Conservation (phyloP, 37 sponge, comb jelly and placozoan species). For the Agelas oroides region DNA sequence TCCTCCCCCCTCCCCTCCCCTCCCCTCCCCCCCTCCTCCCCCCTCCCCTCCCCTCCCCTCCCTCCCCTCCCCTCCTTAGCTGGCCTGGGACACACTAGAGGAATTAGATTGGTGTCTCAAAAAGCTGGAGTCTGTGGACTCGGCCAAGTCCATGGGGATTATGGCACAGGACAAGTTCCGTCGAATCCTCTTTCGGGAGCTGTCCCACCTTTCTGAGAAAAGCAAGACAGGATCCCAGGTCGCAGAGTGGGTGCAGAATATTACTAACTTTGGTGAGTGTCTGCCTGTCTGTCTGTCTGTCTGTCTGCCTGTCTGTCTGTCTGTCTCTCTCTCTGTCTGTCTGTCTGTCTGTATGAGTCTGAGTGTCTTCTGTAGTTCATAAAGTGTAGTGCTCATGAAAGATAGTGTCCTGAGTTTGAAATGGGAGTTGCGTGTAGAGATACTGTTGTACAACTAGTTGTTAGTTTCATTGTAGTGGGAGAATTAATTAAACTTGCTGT, state of each 20-base stretch:
- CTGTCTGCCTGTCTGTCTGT: too few relatives aligned
- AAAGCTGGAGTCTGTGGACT: constrained; percentile 83
- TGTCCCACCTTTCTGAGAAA: constrained; percentile 73
- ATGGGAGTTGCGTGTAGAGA: too few relatives aligned
- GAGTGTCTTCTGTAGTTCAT: too few relatives aligned
- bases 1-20: too few relatives aligned
- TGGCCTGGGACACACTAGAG: constrained; percentile 61
- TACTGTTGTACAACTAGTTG: too few relatives aligned
- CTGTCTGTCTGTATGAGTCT: too few relatives aligned
- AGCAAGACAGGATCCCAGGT: constrained; percentile 68
- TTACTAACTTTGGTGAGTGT: constrained; percentile 37
- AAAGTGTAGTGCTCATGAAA: too few relatives aligned
- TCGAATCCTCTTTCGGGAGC: constrained; percentile 60
- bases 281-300: background rate
- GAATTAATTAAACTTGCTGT: too few relatives aligned
- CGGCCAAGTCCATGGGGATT: constrained; percentile 82
- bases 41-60: background rate
- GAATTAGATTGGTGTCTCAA: constrained; percentile 92
- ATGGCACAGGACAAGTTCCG: constrained; percentile 92
- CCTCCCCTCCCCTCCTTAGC: constrained; percentile 12
- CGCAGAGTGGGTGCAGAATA: constrained; percentile 72
- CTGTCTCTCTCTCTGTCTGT: too few relatives aligned
- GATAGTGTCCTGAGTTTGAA: too few relatives aligned
- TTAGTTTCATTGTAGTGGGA: too few relatives aligned
- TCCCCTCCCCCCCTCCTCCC: background rate